Evolutionary conservation across 2,113 vertebrate genomes (phyloP).

Genomic region (Apodemus sylvaticus): DNA sequence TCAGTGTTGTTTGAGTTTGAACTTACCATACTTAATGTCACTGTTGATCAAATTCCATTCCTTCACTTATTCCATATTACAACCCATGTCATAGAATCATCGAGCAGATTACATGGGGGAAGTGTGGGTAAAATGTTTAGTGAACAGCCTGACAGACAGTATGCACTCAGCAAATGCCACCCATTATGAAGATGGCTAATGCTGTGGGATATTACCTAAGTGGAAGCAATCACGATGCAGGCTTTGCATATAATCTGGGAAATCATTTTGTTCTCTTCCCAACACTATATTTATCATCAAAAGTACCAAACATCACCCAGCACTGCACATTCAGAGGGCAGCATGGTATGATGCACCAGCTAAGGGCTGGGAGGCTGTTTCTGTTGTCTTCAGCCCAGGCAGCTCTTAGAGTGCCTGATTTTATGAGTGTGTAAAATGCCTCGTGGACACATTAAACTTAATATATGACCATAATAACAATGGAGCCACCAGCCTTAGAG

Average conservation of each 20-base stretch:
- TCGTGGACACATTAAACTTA: slow-evolving; percentile 77
- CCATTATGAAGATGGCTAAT: slow-evolving; percentile 33
- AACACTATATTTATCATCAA: slow-evolving; percentile 56
- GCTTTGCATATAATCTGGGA: slow-evolving; percentile 35
- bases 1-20: neutral
- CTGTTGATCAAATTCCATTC: neutral
- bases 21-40: neutral
- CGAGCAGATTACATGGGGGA: neutral
- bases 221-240: neutral
- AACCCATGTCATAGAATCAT: neutral
- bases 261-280: slow-evolving; percentile 39
- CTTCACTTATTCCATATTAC: neutral
- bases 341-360: neutral
- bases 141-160: neutral
- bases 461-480: slow-evolving; percentile 79
- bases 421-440: slow-evolving; percentile 79
- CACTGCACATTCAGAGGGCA: slow-evolving; percentile 10
- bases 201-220: slow-evolving; percentile 14
- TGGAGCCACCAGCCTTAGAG: slow-evolving; percentile 45
- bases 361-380: slow-evolving; percentile 45
- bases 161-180: slow-evolving; percentile 40
- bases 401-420: slow-evolving; percentile 69
- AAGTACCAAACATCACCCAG: neutral
- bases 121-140: neutral
- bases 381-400: slow-evolving; percentile 54